These are phyloP conservation scores for Drosophila kurseongensis DNA, from an alignment of 1,140 invertebrate genomes.

Conservation along the genomic window DNA sequence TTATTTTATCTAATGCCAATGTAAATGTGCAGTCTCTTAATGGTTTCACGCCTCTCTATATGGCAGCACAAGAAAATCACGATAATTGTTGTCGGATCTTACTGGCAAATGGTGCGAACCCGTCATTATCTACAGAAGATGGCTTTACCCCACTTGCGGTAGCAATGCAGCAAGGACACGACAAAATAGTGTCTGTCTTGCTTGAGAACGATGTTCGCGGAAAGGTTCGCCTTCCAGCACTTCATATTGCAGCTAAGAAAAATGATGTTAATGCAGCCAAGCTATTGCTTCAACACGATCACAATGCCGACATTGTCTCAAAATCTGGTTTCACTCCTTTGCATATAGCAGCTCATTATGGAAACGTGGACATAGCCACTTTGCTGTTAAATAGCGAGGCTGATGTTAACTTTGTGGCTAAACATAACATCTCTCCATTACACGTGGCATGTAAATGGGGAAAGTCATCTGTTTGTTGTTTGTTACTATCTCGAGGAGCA, in stretches of 20 bases:
- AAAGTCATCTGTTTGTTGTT: conserved; percentile 89
- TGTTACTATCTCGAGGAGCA: conserved; percentile 93
- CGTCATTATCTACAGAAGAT: conserved; percentile 98
- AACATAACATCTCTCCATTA: conserved; percentile 96
- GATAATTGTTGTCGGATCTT: conserved; percentile 97
- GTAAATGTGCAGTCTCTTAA: conserved; percentile 98
- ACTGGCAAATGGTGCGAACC: conserved; percentile 96
- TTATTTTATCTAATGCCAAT: conserved; percentile 95
- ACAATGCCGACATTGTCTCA: conserved; percentile 97
- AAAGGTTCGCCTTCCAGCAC: conserved; percentile 93
- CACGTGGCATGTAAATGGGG: conserved; percentile 90
- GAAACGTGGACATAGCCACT: conserved; percentile 97
- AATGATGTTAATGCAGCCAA: conserved; percentile 98
- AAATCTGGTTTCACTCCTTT: conserved; percentile 99
- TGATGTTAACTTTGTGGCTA: conserved; percentile 98
- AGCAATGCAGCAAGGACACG: conserved; percentile 99
- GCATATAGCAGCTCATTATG: conserved; percentile 99
- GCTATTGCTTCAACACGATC: conserved; percentile 96
- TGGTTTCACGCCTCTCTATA: conserved; percentile 99
- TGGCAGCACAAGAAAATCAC: conserved; percentile 99
- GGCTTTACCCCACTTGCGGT: conserved; percentile 99
- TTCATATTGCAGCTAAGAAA: conserved; percentile 99
- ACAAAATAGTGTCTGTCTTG: conserved; percentile 97
- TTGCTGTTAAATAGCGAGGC: conserved; percentile 96
- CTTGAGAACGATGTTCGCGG: conserved; percentile 97